Base-by-base conservation (phyloP, 30 jellyfish, hydroid and myxozoan species). In the Rhopilema esculentum region DNA sequence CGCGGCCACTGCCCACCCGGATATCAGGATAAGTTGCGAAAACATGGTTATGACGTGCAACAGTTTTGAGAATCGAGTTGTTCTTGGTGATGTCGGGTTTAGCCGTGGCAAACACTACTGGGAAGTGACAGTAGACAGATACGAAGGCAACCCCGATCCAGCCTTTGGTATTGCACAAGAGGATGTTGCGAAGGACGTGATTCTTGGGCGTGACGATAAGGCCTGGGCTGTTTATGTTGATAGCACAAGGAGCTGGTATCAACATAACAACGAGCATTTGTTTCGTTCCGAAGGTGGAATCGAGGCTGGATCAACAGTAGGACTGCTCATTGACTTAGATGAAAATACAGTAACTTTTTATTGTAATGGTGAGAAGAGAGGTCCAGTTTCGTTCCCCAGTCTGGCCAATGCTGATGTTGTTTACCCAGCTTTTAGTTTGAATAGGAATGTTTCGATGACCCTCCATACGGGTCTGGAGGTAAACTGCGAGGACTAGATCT, bases 181-280 rank as follows among this genome's bases (percentile, higher is more conserved):
- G 49, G 91, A 90, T 30, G 90, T 93, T 28, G 69, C 92, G 15
- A 94, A 90, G 80, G 99, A 94, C 66, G 83, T 78, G 32, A 94
- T 94, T 27, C 93, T 94, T 16, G 99, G 99, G 27, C 88, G 91
- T 28, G 99, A 94, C 72, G 92, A 72, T 49, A 89, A 84, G 84
- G 97, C 99, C 33, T 94, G 99, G 99, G 89, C 99, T 16, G 97
- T 89, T 31, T 94, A 94, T 67, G 97, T 94, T 8, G 99, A 94
- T 66, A 94, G 97, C 91, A 89, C 96, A 16, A 80, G 99, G 49
- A 94, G 99, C 91, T 94, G 99, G 99, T 94, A 89, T 52, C 99
- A 94, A 87, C 99, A 94, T 57, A 94, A 86, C 89, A 94, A 94
- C 70, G 99, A 95, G 66, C 99, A 94, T 68, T 29, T 94, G 32